Conservation (phyloP, 1,140 invertebrate genomes). For the Mamestra configurata region DNA sequence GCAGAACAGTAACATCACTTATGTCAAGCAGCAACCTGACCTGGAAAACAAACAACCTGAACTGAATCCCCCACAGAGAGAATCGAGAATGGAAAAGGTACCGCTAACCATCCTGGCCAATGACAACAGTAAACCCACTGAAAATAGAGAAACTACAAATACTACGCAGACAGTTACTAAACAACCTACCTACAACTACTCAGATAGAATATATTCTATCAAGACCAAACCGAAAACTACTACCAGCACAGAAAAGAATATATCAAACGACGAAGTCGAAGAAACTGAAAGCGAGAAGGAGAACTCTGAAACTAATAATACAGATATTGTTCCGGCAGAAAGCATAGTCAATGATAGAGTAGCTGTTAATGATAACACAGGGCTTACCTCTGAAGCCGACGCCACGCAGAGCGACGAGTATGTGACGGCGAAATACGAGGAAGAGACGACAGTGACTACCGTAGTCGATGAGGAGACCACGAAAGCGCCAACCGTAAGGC, state of each 20-base stretch:
- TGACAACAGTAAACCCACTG: constrained; percentile 16
- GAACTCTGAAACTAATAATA: constrained; percentile 18
- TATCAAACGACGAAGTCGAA: not conserved
- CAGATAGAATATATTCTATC: constrained; percentile 42
- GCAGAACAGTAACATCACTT: constrained; percentile 69
- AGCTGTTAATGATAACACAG: constrained; percentile 56
- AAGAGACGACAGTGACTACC: constrained; percentile 51
- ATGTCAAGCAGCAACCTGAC: constrained; percentile 68
- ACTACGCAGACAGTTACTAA: not conserved
- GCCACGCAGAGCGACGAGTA: constrained; percentile 54
- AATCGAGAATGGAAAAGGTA: constrained; percentile 69
- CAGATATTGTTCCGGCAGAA: constrained; percentile 8
- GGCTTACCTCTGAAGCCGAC: constrained; percentile 54
- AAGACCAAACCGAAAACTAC: constrained; percentile 31
- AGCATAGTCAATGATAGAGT: not conserved
- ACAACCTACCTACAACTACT: constrained; percentile 30
- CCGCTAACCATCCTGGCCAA: constrained; percentile 56
- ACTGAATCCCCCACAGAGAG: constrained; percentile 5
- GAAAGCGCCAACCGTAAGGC: constrained; percentile 61
- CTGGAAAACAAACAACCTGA: constrained; percentile 10
- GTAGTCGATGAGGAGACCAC: constrained; percentile 51
- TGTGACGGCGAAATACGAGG: constrained; percentile 56
- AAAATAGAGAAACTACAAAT: not conserved
- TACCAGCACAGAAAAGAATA: constrained; percentile 1
- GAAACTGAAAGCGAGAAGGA: not conserved